phyloP scores from a whole-genome alignment of 2,113 vertebrate genomes.

The Progne subis region DNA sequence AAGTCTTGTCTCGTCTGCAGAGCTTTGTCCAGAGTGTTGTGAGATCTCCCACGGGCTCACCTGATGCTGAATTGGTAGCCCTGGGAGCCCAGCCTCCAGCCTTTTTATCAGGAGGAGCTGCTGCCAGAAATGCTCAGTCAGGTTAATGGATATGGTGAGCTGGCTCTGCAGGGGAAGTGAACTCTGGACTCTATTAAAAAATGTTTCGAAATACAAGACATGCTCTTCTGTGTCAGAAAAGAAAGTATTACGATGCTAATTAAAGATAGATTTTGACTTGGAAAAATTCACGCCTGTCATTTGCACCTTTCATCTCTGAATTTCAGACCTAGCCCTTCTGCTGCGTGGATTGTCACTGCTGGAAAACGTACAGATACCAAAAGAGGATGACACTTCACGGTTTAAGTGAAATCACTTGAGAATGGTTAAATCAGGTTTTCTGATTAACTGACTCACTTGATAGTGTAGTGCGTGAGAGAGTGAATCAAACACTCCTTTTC shows the following conservation, averaged over 20 bases:
- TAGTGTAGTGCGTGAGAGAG: neutral
- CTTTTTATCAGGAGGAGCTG: neutral
- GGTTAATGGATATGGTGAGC: neutral
- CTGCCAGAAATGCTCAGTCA: neutral
- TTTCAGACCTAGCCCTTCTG: neutral
- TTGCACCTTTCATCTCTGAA: neutral
- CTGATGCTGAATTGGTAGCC: neutral
- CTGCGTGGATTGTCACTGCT: neutral
- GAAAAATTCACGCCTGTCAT: neutral
- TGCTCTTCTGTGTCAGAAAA: neutral
- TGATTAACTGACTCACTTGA: neutral
- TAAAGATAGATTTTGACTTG: neutral
- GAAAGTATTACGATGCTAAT: neutral
- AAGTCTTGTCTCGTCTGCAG: neutral
- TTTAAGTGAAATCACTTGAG: neutral
- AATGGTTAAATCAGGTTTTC: neutral
- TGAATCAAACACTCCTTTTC: neutral
- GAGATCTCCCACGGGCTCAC: conserved; percentile 3
- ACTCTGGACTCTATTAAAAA: neutral
- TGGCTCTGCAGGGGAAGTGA: neutral
- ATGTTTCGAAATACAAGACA: neutral
- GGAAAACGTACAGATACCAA: neutral
- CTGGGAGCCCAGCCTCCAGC: neutral
- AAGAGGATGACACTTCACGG: neutral
- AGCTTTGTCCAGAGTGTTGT: neutral